phyloP scores from a whole-genome alignment of 1,140 invertebrate species.

The Nasonia giraulti region DNA sequence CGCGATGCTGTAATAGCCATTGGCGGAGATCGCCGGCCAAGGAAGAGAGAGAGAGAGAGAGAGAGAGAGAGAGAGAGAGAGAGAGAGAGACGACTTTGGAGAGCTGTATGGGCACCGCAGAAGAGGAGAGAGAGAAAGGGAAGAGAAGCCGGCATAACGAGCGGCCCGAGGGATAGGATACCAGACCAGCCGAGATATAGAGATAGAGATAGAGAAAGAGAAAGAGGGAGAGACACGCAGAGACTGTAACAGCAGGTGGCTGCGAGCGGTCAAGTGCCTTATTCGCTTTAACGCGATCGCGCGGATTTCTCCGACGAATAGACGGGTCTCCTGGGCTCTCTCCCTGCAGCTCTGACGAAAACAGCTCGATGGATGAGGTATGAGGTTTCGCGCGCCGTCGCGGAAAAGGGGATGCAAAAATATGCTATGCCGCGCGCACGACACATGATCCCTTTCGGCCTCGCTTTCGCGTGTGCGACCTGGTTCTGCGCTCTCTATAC shows the following conservation, averaged over 20 bases:
- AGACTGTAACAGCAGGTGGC: slow-evolving; percentile 63
- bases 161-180: neutral
- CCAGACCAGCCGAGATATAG: neutral
- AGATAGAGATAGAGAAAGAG: neutral
- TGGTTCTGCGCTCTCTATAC: neutral
- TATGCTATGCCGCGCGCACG: neutral
- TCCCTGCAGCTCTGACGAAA: neutral
- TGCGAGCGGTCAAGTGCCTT: slow-evolving; percentile 59
- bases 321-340: neutral
- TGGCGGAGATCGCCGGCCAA: slow-evolving; percentile 21
- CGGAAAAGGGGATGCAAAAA: neutral
- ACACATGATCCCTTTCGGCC: neutral
- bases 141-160: slow-evolving; percentile 38
- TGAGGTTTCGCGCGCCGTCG: neutral
- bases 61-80: slow-evolving; percentile 39
- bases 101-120: neutral
- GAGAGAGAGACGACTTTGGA: slow-evolving; percentile 30
- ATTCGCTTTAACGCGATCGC: slow-evolving; percentile 45
- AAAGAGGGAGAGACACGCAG: slow-evolving; percentile 52
- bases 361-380: neutral
- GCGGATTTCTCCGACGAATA: neutral
- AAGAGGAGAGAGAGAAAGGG: slow-evolving; percentile 16
- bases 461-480: neutral
- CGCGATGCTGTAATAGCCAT: slow-evolving; percentile 60
- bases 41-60: neutral